Evolutionary conservation across 2,888 invertebrate species (phyloP).

Genomic region (Thumatha senex): DNA sequence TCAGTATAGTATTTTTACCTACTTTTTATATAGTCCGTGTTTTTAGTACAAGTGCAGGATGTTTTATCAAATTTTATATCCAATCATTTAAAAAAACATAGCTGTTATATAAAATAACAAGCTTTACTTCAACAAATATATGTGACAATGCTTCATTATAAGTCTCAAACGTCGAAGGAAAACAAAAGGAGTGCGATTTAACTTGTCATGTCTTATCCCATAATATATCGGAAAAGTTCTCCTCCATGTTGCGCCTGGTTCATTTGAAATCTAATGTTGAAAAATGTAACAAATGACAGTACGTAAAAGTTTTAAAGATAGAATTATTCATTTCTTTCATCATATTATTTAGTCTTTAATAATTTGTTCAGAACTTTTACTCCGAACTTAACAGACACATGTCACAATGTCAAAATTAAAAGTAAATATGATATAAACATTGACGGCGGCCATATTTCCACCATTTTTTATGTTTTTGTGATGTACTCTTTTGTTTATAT

Average conservation of each 20-base stretch:
- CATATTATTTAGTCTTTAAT: slow-evolving; percentile 3
- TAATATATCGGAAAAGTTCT: slow-evolving; percentile 55
- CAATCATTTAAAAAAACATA: no score
- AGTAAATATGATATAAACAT: no score
- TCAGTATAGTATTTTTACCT: no score
- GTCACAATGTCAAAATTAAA: no score
- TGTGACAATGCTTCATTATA: slow-evolving; percentile 7
- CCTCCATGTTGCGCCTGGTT: slow-evolving; percentile 34
- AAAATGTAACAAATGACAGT: slow-evolving; percentile 51
- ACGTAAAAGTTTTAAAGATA: slow-evolving; percentile 47
- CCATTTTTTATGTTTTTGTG: no score
- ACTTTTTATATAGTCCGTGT: no score
- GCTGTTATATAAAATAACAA: slow-evolving; percentile 12
- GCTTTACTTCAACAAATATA: neutral
- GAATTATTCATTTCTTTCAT: slow-evolving; percentile 46
- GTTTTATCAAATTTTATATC: no score
- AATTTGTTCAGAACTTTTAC: no score
- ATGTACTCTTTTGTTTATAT: no score
- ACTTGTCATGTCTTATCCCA: slow-evolving; percentile 43
- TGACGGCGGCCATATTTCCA: no score
- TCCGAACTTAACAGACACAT: no score
- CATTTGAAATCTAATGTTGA: slow-evolving; percentile 35
- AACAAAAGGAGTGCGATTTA: slow-evolving; percentile 28
- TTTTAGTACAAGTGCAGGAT: no score
- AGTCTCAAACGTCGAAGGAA: slow-evolving; percentile 16